These are phyloP conservation scores for Rhynchotus rufescens DNA, from an alignment of 2,797 vertebrate species.

Conservation along the genomic window DNA sequence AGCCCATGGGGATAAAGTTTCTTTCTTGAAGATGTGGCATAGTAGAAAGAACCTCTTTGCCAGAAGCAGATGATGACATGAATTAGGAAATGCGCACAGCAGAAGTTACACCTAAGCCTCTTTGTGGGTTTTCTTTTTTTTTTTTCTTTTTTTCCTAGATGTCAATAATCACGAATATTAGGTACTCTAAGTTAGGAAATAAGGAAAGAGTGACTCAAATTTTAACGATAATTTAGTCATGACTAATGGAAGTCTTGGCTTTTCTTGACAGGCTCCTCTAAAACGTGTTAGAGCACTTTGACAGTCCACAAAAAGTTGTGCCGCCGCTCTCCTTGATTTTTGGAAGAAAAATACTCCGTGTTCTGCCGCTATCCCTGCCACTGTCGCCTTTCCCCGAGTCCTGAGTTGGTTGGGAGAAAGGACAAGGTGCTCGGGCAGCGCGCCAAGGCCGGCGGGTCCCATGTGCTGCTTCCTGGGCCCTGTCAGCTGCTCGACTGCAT, in stretches of 20 bases:
- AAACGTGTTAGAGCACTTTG: not conserved
- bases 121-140: not conserved
- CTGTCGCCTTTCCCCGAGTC: not conserved
- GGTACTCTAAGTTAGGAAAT: not conserved
- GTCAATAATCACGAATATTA: not conserved
- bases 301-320: not conserved
- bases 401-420: not conserved
- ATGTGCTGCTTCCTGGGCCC: not conserved
- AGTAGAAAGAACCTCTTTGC: not conserved
- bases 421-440: not conserved
- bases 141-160: not conserved
- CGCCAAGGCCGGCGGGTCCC: not conserved
- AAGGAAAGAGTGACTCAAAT: not conserved
- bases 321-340: not conserved
- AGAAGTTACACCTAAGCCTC: not conserved
- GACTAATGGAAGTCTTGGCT: not conserved
- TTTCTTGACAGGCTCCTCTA: not conserved
- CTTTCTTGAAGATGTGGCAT: not conserved
- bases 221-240: not conserved
- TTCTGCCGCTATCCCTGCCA: not conserved
- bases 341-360: not conserved
- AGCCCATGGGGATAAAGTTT: fast-evolving
- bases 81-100: not conserved
- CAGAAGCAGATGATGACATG: not conserved
- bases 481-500: not conserved